These are phyloP conservation scores for Leucophenga maculata DNA, from an alignment of 2,888 invertebrate species.

Conservation along the genomic window DNA sequence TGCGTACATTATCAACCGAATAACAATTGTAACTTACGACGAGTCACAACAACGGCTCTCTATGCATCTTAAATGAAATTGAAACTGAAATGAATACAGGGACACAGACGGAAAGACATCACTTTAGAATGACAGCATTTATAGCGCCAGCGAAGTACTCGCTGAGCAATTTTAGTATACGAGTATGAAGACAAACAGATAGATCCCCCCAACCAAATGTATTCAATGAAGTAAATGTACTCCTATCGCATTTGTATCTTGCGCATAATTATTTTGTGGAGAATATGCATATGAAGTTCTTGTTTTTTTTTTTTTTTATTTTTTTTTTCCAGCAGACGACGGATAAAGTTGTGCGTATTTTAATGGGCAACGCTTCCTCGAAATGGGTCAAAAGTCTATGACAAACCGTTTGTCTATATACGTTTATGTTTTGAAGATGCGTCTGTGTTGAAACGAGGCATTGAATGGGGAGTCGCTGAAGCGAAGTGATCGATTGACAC, in stretches of 20 bases:
- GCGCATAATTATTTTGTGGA: neutral
- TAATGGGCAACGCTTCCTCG: conserved; percentile 66
- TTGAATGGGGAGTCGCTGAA: conserved; percentile 44
- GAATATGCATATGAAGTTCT: conserved; percentile 1
- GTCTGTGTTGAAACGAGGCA: conserved; percentile 33
- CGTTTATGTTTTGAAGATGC: conserved; percentile 26
- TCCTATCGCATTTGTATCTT: too few relatives aligned
- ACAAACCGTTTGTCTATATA: conserved; percentile 56
- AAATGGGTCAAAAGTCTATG: conserved; percentile 73
- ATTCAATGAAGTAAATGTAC: too few relatives aligned
- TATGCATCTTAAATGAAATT: conserved; percentile 30
- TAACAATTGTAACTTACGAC: too few relatives aligned
- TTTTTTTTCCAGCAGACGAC: neutral
- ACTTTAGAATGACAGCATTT: conserved; percentile 8
- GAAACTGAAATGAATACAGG: conserved; percentile 39
- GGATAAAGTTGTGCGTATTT: neutral
- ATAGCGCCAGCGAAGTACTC: conserved; percentile 15
- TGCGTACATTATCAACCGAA: conserved; percentile 25
- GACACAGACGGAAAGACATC: conserved; percentile 27
- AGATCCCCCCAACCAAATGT: too few relatives aligned
- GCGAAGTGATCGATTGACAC: conserved; percentile 65
- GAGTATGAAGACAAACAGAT: too few relatives aligned
- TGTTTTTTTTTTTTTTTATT: too few relatives aligned
- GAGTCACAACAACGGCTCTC: conserved; percentile 2
- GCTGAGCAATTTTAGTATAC: too few relatives aligned